These are phyloP conservation scores for Troides aeacus DNA, from an alignment of 2,888 invertebrate species.

Conservation along the genomic window DNA sequence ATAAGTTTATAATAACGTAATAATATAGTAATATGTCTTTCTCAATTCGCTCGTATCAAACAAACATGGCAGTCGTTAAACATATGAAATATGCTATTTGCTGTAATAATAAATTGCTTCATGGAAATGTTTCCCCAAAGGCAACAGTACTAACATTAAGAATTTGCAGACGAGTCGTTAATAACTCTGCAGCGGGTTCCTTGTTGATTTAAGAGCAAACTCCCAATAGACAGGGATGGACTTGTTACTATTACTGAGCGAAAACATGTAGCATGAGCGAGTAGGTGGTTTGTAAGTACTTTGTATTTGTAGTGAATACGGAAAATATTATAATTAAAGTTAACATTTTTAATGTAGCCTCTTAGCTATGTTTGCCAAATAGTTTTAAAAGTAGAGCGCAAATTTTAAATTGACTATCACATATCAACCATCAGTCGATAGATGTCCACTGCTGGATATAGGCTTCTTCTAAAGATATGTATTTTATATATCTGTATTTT, in stretches of 20 bases:
- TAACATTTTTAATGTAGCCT: neutral
- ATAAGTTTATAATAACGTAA: too few relatives aligned
- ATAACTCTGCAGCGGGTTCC: slow-evolving; percentile 28
- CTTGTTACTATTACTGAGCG: slow-evolving; percentile 31
- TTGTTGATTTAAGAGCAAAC: slow-evolving; percentile 37
- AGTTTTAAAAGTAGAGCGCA: too few relatives aligned
- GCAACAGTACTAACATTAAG: slow-evolving; percentile 19
- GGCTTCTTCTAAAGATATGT: too few relatives aligned
- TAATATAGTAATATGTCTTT: neutral
- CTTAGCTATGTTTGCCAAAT: too few relatives aligned
- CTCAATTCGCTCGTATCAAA: neutral
- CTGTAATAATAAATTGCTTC: slow-evolving; percentile 14
- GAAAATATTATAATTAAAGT: neutral
- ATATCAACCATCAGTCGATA: too few relatives aligned
- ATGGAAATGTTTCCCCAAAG: slow-evolving; percentile 21
- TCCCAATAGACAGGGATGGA: slow-evolving; percentile 26
- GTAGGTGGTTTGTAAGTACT: slow-evolving; percentile 8
- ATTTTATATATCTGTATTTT: too few relatives aligned
- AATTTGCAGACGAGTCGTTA: slow-evolving; percentile 30
- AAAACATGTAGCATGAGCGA: slow-evolving; percentile 10
- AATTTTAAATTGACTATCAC: too few relatives aligned
- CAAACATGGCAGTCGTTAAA: neutral
- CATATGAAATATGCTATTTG: slow-evolving; percentile 5
- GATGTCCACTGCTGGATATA: too few relatives aligned
- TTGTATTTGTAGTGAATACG: neutral